Conservation (phyloP, 2,888 invertebrate species). For the Drosophila falleni region DNA sequence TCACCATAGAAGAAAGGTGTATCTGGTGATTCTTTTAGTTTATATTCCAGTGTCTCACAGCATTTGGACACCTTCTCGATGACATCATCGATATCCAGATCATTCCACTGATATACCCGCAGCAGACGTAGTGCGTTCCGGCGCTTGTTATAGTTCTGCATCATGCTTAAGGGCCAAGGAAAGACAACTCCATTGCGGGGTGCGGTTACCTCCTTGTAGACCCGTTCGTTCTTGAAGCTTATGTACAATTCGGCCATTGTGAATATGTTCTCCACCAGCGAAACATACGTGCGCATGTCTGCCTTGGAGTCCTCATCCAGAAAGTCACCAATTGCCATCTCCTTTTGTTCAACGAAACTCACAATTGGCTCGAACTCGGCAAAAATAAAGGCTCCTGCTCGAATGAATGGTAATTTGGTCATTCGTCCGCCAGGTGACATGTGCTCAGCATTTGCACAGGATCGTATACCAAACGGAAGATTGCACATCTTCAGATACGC, state of each 20-base stretch:
- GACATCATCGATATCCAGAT: constrained; percentile 92
- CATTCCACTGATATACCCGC: constrained; percentile 92
- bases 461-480: constrained; percentile 92
- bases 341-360: constrained; percentile 94
- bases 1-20: constrained; percentile 91
- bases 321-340: constrained; percentile 90
- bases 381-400: constrained; percentile 94
- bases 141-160: constrained; percentile 92
- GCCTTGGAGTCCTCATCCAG: constrained; percentile 92
- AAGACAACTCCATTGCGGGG: constrained; percentile 95
- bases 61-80: constrained; percentile 90
- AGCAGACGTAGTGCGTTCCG: constrained; percentile 90
- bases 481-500: constrained; percentile 97
- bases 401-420: constrained; percentile 94
- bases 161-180: constrained; percentile 95
- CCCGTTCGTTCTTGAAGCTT: constrained; percentile 93
- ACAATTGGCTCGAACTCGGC: constrained; percentile 97
- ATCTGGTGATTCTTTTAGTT: constrained; percentile 90
- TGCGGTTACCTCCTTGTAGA: constrained; percentile 92
- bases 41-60: constrained; percentile 94
- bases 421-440: constrained; percentile 96
- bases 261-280: constrained; percentile 94
- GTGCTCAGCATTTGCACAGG: constrained; percentile 96
- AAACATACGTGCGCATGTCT: constrained; percentile 97
- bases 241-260: constrained; percentile 95